A percentile compares a stretch with the other conserved stretches of the same genome.
Evolutionary conservation across 2,888 invertebrate species (phyloP).

Genomic region (Maniola hyperantus): DNA sequence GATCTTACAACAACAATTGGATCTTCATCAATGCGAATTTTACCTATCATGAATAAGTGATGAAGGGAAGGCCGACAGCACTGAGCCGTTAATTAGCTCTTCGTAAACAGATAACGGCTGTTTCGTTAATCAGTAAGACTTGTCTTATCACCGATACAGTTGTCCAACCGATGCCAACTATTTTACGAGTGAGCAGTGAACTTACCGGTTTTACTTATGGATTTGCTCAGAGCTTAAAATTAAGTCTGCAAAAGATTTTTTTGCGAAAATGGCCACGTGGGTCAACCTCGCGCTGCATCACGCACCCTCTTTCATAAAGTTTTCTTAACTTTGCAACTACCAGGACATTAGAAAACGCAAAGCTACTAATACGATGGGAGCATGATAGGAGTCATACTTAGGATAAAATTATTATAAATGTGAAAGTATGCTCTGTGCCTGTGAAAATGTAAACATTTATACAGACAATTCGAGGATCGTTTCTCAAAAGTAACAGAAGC

Average conservation of each 20-base stretch:
- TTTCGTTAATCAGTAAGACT: not conserved
- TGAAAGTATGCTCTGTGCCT: no score
- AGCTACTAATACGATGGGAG: no score
- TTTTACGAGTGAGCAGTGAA: not conserved
- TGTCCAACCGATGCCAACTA: slow-evolving; percentile 11
- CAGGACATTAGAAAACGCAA: no score
- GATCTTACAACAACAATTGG: not conserved
- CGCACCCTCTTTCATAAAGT: no score
- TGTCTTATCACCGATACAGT: slow-evolving; percentile 11
- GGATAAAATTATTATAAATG: no score
- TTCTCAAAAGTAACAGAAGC: not conserved
- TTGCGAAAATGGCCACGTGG: no score
- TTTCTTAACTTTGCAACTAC: no score
- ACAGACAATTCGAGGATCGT: not conserved
- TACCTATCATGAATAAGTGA: not conserved
- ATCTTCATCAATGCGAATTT: not conserved
- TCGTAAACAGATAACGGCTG: slow-evolving; percentile 9
- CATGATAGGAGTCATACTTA: no score
- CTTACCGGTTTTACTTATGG: not conserved
- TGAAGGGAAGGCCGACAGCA: not conserved
- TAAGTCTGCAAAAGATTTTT: no score
- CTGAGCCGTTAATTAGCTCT: slow-evolving; percentile 3
- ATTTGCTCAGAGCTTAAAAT: not conserved
- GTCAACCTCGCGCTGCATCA: no score
- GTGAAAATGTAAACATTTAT: not conserved